Conservation (phyloP, 1,140 invertebrate species). For the Aradophagus sp. region DNA sequence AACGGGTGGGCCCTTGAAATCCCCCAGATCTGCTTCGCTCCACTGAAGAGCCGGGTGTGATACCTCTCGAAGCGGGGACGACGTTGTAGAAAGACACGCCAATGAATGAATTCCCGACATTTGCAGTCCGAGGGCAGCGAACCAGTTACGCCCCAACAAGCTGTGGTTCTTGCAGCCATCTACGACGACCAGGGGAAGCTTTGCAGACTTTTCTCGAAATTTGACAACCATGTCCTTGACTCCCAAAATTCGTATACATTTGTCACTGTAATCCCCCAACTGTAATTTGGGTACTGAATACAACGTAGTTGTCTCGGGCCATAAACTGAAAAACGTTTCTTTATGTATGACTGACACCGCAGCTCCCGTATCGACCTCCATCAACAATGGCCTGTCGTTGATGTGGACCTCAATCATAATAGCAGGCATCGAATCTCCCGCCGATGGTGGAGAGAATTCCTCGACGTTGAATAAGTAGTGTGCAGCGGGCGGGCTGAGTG, state of each 20-base stretch:
- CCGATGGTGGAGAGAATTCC: too few species aligned
- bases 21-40: not conserved
- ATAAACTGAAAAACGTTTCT: too few species aligned
- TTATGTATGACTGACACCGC: too few species aligned
- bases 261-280: not conserved
- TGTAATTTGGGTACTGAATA: not conserved
- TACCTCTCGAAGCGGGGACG: not conserved
- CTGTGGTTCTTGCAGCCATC: constrained; percentile 12
- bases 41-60: constrained; percentile 1
- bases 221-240: not conserved
- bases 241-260: not conserved
- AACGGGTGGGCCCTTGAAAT: constrained; percentile 10
- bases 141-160: constrained; percentile 24
- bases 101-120: constrained; percentile 10
- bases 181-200: constrained; percentile 4
- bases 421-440: too few species aligned
- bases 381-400: too few species aligned
- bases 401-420: too few species aligned
- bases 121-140: constrained; percentile 6
- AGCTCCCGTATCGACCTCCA: too few species aligned
- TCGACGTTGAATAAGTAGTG: too few species aligned
- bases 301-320: too few species aligned
- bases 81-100: too few species aligned
- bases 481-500: too few species aligned
- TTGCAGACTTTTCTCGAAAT: not conserved